Evolutionary conservation across 2,888 invertebrate genomes (phyloP).

Genomic region (Polylopha cassiicola): DNA sequence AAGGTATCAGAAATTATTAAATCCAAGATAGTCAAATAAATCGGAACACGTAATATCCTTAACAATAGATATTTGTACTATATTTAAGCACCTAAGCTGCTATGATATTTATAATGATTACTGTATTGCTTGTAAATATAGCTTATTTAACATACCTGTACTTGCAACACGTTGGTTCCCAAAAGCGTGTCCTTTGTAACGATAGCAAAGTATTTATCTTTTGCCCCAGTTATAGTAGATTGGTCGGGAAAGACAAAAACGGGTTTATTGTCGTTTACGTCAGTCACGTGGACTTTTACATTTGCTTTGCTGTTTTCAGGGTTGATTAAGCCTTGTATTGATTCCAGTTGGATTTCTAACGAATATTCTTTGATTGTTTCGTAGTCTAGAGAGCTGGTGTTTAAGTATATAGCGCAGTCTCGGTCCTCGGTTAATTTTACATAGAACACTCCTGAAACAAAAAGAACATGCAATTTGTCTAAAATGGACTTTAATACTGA

Average conservation of each 20-base stretch:
- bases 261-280: conserved; percentile 94
- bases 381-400: conserved; percentile 84
- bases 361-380: conserved; percentile 85
- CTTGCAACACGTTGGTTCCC: conserved; percentile 86
- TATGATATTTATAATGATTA: neutral
- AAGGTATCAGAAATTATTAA: too few species aligned
- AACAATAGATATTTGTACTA: neutral
- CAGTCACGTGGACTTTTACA: conserved; percentile 88
- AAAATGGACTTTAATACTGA: too few species aligned
- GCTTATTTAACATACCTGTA: conserved; percentile 78
- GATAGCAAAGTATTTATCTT: conserved; percentile 87
- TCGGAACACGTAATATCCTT: too few species aligned
- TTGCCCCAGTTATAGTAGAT: conserved; percentile 72
- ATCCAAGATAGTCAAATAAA: too few species aligned
- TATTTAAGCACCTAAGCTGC: neutral
- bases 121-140: too few species aligned
- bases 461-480: neutral
- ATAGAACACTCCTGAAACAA: conserved; percentile 80
- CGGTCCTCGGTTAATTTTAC: conserved; percentile 85
- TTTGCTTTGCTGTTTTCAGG: conserved; percentile 84
- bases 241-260: conserved; percentile 84
- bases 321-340: conserved; percentile 88
- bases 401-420: conserved; percentile 88
- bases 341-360: conserved; percentile 86
- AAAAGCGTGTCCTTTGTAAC: conserved; percentile 85